Base-by-base conservation (phyloP, 92 coral and sea anemone genomes). In the Hydrozoanthus gracilis region DNA sequence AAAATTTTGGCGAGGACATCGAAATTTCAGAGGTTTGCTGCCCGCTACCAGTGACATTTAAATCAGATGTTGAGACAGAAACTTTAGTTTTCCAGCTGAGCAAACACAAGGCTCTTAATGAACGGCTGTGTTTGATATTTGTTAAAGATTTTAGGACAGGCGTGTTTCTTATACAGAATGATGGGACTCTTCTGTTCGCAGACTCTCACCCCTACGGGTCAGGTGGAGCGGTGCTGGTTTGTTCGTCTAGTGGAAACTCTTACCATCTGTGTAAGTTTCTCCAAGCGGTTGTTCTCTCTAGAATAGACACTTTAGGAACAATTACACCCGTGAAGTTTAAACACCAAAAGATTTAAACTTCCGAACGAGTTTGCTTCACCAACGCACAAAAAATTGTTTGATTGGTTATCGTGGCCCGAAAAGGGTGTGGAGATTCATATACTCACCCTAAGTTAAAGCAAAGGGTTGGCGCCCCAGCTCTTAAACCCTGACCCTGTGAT, bases 121-220 rank as follows among this genome's bases (percentile, higher is more conserved):
- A 71, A 67, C 72, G 72, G 14, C 70, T 16, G 76, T 87, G 89
- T 13, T 87, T 86, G 44, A 86, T 89, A 67, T 89, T 89, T 51
- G 60, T 89, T 17, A 89, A 86, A 51, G 92, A 89, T 79, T 86
- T 68, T 77, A 77, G 92, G 67, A 71, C 92, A 4, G 92, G 92
- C 47, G 92, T 89, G 16, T 89, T 89, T 71, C 92, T 89, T 17
- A 71, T 89, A 58, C 75, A 58, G 48, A 50, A 48, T 51, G 87
- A 89, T 72, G 82, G 89, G 48, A 61, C 86, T 82, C 89, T 89
- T 82, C 89, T 89, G 70, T 89, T 85, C 56, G 89, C 86, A 13
- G 92, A 89, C 54, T 85, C 89, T 4, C 92, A 89, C 51, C 92
- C 89, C 35, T 86, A 89, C 35, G 92, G 92, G 8, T 86, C 92